Evolutionary conservation across 2,888 invertebrate genomes (phyloP).

Genomic region (Leuctra nigra): DNA sequence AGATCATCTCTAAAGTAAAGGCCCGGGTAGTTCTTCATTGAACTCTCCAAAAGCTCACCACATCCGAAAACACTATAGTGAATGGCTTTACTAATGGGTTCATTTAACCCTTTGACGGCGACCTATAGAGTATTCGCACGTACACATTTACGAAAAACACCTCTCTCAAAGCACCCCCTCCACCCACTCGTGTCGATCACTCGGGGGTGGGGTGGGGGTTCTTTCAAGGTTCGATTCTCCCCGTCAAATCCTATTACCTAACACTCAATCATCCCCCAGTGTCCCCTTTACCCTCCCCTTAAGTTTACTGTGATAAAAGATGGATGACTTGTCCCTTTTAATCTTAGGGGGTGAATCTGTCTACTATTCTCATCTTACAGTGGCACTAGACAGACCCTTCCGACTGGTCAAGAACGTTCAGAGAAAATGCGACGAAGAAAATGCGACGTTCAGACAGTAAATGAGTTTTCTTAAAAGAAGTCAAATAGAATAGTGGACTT

Average conservation of each 20-base stretch:
- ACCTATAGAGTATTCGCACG: slow-evolving; percentile 1
- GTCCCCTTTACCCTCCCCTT: neutral
- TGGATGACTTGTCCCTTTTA: slow-evolving; percentile 21
- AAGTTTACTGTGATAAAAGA: slow-evolving; percentile 19
- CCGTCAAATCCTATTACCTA: slow-evolving; percentile 26
- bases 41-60: too few relatives aligned
- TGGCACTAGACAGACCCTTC: too few relatives aligned
- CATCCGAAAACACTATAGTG: too few relatives aligned
- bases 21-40: too few relatives aligned
- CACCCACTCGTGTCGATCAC: slow-evolving; percentile 10
- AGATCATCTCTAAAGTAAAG: too few relatives aligned
- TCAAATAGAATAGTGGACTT: too few relatives aligned
- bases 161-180: neutral
- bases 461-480: too few relatives aligned
- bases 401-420: too few relatives aligned
- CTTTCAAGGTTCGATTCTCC: slow-evolving; percentile 24
- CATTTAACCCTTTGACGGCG: slow-evolving; percentile 7
- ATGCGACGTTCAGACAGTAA: too few relatives aligned
- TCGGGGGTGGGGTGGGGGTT: too few relatives aligned
- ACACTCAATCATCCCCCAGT: slow-evolving; percentile 23
- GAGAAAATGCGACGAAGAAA: too few relatives aligned
- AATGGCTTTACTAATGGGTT: slow-evolving; percentile 7
- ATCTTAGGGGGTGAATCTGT: slow-evolving; percentile 1
- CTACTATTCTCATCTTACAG: slow-evolving; percentile 2
- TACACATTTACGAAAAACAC: slow-evolving; percentile 5